Base-by-base conservation (phyloP, 2,888 invertebrate species). In the Tryphoninae sp. region DNA sequence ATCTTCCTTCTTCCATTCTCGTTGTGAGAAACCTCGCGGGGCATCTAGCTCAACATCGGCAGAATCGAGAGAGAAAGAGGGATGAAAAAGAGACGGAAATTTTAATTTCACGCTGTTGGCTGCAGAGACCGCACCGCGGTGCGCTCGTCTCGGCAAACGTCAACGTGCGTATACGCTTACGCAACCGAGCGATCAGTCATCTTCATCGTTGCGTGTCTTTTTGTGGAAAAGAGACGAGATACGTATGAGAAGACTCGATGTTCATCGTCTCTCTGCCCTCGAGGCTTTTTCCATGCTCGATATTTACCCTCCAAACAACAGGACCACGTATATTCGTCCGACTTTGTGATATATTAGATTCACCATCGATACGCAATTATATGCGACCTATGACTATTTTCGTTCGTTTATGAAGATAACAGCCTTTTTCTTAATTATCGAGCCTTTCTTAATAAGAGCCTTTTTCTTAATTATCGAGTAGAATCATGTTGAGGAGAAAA, bases 81-180 rank as follows among this genome's bases (percentile, higher is more conserved):
- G 58, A 67, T 59, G 59, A 67, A 71, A 75, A 75, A 62, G 79
- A 81, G 79, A 81, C 82, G 82, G 83, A 84, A 83, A 80, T 85
- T 86, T 86, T 86, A 86, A 86, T 86, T 86, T 86, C 86, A 86
- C 86, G 86, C 85, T 86, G 86, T 86, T 86, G 86, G 84, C 81
- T 86, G 85, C 86, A 86, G 86, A 84, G 83, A 81, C 84, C 74
- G 71, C 78, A 72, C 67, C 75, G 67, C 64, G 64, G 74, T 75
- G n/a, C 51, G 13, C 65, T 67, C 67, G 75, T 65, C 59, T 67
- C 67, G 65, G 71, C 67, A 78, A 78, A 78, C 65, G 81, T 78
- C 81, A 78, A 65, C 75, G 75, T 67, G 49, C 13, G 62, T 74
- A 81, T 81, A 81, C 78, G 82, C 82, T 77, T 78, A 83, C 74